Base-by-base conservation (phyloP, 2,113 vertebrate species). In the Alaudala cheleensis region DNA sequence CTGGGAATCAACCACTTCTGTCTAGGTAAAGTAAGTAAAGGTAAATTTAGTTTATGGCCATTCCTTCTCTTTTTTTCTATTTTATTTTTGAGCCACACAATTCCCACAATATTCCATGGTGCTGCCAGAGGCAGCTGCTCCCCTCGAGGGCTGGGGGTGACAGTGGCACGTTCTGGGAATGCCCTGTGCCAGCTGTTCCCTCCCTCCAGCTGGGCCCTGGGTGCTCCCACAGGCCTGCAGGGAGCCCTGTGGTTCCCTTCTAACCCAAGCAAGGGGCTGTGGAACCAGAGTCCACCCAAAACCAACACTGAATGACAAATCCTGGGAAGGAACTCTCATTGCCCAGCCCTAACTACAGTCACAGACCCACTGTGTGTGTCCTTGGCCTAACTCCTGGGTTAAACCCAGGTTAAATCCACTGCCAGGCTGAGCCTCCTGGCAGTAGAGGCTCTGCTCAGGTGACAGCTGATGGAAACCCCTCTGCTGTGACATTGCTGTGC, bases 81-180 rank as follows among this genome's bases (percentile, higher is more conserved):
- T 53, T 25, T 18, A 22, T 31, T 42, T 34, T 18, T 0, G 1
- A 77, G 37, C 42, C 47, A 23, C 9, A 1, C 12, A n/a, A 47
- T 39, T 6, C 8, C 61, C 67, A 17, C 11, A 12, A 4, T 0
- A 11, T 1, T 4, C n/a, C 26, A 5, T 0, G 3, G 47, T 56
- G 78, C 34, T 56, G 71, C 62, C 67, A 40, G 29, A 39, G 70
- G 50, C 50, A 39, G 10, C 13, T 40, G 18, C 15, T 53, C 45
- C 47, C 16, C 33, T 12, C 0, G 0, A 17, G 0, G 3, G 29
- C 73, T 51, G 49, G 1, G 10, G 37, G 11, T 4, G 11, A 33
- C 50, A 74, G 65, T 0, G 0, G 21, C 45, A 10, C 0, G 0
- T 5, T 3, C 29, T 8, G 24, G 34, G 9, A 70, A n/a, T 0